Base-by-base conservation (phyloP, 2,797 vertebrate species). In the Scarus forsteni region DNA sequence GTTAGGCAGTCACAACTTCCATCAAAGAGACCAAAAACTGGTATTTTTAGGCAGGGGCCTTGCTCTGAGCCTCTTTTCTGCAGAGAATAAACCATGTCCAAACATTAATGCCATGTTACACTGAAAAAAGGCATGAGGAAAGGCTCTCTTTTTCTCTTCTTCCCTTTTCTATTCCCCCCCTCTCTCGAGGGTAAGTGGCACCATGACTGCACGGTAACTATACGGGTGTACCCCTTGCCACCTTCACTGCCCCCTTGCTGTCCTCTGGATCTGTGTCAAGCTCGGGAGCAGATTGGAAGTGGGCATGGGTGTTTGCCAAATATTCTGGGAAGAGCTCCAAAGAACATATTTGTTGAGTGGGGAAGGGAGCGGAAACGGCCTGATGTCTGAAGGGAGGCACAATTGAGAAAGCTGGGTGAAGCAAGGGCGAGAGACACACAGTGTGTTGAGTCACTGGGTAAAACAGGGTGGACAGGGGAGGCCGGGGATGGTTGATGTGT, bases 321-420 rank as follows among this genome's bases (percentile, higher is more conserved):
- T 86, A 81, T 92, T 96, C 95, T 89, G 92, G 96, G 95, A 96
- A 92, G 11, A 14, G 73, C 77, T 95, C 94, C 94, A 96, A 96
- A 85, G 93, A 94, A 91, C 90, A 93, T 94, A 93, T 95, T 95
- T 95, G 94, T 89, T 90, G 92, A 96, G 94, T 90, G 88, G 93
- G 88, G 81, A 91, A 88, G 85, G 90, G 81, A 89, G 73, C 89
- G 93, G 94, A 95, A 96, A 94, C 83, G 85, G 88, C 78, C 91
- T 91, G 85, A 92, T 93, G 92, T 89, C 90, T 91, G 72, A 81
- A 65, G 81, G 74, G 79, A 83, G 75, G 75, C 70, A 77, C n/a
- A 60, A 75, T 64, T 79, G 87, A 88, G 90, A 90, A 92, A 84
- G 86, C 75, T 81, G 78, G 83, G 90, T 88, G 90, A 93, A 84